Base-by-base conservation (phyloP, 2,888 invertebrate genomes). In the Oscheius sp. region DNA sequence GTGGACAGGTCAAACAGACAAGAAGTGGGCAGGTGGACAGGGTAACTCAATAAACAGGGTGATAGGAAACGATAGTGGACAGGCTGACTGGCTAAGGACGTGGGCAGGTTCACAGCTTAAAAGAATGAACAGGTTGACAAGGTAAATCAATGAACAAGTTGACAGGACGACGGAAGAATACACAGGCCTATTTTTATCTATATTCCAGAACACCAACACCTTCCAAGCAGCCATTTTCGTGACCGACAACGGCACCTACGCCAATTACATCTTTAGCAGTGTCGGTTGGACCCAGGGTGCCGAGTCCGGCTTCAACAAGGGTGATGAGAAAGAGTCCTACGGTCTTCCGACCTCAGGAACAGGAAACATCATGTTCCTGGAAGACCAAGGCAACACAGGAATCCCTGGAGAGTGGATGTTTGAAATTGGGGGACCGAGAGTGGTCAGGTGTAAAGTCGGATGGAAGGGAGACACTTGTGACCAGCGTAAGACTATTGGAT, bases 371-470 rank as follows among this genome's bases (percentile, higher is more conserved):
- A 87, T 87, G 87, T 88, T 84, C 76, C 74, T 89, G 77, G 87
- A 87, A 74, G 89, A 89, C 73, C 84, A 87, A 74, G 89, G 89
- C 47, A 89, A 89, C 76, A 89, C 89, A 4, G 85, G 84, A 11
- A 87, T 84, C 55, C 88, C 86, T 0, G 89, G 89, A 47, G 89
- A 89, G 73, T 89, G 89, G 89, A 89, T 89, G 86, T 89, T 89
- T 72, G 85, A 85, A 63, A 73, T 89, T 48, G 82, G 80, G 11
- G 79, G 79, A 47, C 66, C 82, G 29, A 72, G 80, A 33, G 83
- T 89, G 7, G 80, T 84, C 48, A 79, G 88, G 7, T 89, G 89
- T 79, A 89, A 89, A 63, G 78, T 83, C 48, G 89, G 89, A 59
- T 84, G 87, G 75, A 89, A 89, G 75, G 89, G 89, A 42, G 87